These are phyloP conservation scores for Ameiurus melas DNA, from an alignment of 2,113 vertebrate genomes.

Conservation along the genomic window DNA sequence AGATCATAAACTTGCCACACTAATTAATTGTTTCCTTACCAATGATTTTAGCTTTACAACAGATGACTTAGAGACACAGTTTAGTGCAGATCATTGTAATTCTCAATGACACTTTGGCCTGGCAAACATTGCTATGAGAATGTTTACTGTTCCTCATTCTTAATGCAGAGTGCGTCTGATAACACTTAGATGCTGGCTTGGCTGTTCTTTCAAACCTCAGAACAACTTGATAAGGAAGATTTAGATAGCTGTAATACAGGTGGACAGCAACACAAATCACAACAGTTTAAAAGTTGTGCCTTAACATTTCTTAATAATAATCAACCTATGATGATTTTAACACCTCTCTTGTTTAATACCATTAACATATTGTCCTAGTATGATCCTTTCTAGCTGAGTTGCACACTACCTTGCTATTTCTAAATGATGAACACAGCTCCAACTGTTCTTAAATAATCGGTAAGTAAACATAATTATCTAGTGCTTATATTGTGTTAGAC, in stretches of 20 bases:
- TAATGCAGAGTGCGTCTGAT: constrained; percentile 21
- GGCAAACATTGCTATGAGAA: constrained; percentile 8
- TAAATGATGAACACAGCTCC: background rate
- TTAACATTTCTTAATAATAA: background rate
- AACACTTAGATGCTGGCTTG: constrained; percentile 27
- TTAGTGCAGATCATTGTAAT: constrained; percentile 25
- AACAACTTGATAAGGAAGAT: constrained; percentile 2
- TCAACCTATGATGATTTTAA: background rate
- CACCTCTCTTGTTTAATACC: background rate
- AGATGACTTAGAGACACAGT: constrained; percentile 46
- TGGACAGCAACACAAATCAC: background rate
- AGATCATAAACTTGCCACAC: constrained; percentile 59
- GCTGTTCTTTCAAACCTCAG: constrained; percentile 9
- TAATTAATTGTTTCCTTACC: constrained; percentile 76
- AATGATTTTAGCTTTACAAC: constrained; percentile 68
- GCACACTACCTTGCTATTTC: background rate
- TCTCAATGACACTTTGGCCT: constrained; percentile 23
- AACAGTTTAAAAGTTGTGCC: background rate
- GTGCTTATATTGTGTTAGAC: background rate
- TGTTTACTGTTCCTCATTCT: constrained; percentile 25
- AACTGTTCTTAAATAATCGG: background rate
- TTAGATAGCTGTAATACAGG: constrained; percentile 8
- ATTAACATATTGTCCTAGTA: background rate
- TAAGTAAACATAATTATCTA: background rate
- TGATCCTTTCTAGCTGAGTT: background rate